Percentiles rank a stretch among this genome's conserved stretches.
Conservation (phyloP, 1,140 invertebrate genomes). For the Drosophila lacertosa region DNA sequence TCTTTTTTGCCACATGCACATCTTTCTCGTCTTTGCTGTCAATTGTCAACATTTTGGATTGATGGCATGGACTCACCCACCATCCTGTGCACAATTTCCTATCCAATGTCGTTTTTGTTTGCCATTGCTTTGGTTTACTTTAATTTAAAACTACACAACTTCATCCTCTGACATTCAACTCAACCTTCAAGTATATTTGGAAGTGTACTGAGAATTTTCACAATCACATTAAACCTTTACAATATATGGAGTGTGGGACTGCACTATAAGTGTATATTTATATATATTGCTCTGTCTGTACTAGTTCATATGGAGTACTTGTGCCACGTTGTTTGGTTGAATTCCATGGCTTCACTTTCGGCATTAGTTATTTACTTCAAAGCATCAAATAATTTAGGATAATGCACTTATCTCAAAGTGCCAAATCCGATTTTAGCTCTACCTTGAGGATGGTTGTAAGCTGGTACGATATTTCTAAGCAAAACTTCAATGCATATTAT, state of each 20-base stretch:
- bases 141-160: slow-evolving; percentile 28
- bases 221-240: slow-evolving; percentile 54
- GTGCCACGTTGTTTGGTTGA: neutral
- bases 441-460: slow-evolving; percentile 7
- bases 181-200: slow-evolving; percentile 7
- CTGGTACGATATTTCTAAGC: slow-evolving; percentile 3
- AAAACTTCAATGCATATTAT: neutral
- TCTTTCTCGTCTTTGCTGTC: slow-evolving; percentile 47
- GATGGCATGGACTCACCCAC: slow-evolving; percentile 41
- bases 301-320: neutral
- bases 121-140: slow-evolving; percentile 35
- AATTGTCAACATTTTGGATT: slow-evolving; percentile 76
- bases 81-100: neutral
- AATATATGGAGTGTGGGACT: slow-evolving; percentile 13
- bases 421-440: slow-evolving; percentile 69
- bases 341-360: slow-evolving; percentile 34
- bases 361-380: slow-evolving; percentile 59
- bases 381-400: slow-evolving; percentile 67
- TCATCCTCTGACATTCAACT: slow-evolving; percentile 20
- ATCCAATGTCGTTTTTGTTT: slow-evolving; percentile 25
- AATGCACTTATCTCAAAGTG: slow-evolving; percentile 61
- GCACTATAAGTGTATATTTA: slow-evolving; percentile 10
- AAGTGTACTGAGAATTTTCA: slow-evolving; percentile 8
- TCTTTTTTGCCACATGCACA: slow-evolving; percentile 39
- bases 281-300: neutral